Percentiles rank a stretch among this genome's conserved stretches.
Evolutionary conservation across 2,888 invertebrate genomes (phyloP).

Genomic region (Tribolium freemani): DNA sequence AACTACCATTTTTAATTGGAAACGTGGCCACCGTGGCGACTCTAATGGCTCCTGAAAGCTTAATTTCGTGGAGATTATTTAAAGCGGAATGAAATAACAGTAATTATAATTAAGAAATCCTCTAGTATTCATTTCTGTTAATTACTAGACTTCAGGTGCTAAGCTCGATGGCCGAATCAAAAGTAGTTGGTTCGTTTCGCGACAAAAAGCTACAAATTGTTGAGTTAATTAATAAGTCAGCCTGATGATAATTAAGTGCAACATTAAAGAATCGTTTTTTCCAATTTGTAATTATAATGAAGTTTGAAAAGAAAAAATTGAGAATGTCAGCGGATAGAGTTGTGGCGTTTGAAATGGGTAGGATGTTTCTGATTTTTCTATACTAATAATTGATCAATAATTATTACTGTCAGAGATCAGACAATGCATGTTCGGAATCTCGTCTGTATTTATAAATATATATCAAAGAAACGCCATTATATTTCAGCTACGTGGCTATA

Average conservation of each 20-base stretch:
- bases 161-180: not conserved
- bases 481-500: constrained; percentile 54
- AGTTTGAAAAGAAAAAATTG: constrained; percentile 47
- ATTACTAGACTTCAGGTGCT: constrained; percentile 11
- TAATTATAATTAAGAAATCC: constrained; percentile 17
- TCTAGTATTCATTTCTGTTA: constrained; percentile 7
- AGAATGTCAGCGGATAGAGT: constrained; percentile 55
- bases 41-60: not conserved
- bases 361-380: constrained; percentile 58
- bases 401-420: constrained; percentile 60
- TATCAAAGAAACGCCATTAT: constrained; percentile 51
- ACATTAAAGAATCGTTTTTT: constrained; percentile 39
- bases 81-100: not conserved
- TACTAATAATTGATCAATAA: constrained; percentile 62
- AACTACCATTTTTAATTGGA: not conserved
- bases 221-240: constrained; percentile 41
- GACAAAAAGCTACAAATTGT: constrained; percentile 31
- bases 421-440: constrained; percentile 59
- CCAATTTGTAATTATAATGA: constrained; percentile 46
- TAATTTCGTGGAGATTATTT: not conserved
- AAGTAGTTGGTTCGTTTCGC: not conserved
- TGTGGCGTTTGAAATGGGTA: constrained; percentile 57
- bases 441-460: constrained; percentile 55
- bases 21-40: not conserved
- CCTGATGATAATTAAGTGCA: constrained; percentile 39